Conservation (phyloP, 2,797 vertebrate genomes). For the Anguilla megastoma region DNA sequence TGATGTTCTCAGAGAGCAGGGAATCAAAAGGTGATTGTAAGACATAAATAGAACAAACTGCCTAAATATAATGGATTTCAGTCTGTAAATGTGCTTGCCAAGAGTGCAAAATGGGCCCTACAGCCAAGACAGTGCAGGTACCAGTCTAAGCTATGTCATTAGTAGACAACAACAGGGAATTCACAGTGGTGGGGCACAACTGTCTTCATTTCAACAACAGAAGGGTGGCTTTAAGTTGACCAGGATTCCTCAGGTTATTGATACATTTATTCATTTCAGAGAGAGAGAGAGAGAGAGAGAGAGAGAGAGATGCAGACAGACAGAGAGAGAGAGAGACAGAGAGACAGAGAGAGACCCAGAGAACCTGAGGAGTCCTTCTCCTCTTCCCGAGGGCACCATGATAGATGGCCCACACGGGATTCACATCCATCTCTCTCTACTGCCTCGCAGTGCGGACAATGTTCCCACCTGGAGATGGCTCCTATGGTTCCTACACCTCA, state of each 20-base stretch:
- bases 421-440: neutral
- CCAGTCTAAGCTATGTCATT: neutral
- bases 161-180: neutral
- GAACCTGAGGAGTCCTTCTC: neutral
- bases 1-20: neutral
- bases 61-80: neutral
- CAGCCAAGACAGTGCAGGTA: neutral
- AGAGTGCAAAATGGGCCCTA: neutral
- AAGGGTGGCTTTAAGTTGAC: neutral
- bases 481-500: neutral
- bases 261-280: neutral
- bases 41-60: neutral
- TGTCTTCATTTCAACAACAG: neutral
- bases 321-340: neutral
- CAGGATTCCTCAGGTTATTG: neutral
- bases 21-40: neutral
- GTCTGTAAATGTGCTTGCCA: neutral
- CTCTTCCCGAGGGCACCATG: neutral
- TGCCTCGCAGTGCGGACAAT: neutral
- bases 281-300: neutral
- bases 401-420: neutral
- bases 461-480: neutral
- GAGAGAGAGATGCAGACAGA: too few species aligned
- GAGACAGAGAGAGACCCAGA: neutral
- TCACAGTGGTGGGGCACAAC: neutral